A percentile compares a stretch with the other conserved stretches of the same genome.
Evolutionary conservation across 2,113 vertebrate species (phyloP).

Genomic region (Callorhinus ursinus): DNA sequence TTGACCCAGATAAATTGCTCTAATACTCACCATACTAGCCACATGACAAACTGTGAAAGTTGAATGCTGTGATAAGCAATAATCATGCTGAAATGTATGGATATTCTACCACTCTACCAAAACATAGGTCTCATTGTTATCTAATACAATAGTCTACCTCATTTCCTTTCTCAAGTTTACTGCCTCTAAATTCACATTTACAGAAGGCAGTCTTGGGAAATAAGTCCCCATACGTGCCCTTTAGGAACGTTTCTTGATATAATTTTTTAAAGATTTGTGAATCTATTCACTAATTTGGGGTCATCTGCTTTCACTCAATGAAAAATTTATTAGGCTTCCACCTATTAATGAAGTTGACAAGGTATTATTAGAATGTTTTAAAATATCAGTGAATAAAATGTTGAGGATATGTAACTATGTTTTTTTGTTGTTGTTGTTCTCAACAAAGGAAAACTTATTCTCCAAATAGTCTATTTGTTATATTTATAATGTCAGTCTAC

Average conservation of each 20-base stretch:
- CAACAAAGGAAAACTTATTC: neutral
- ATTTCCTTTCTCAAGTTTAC: neutral
- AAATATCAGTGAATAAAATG: neutral
- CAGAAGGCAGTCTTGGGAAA: neutral
- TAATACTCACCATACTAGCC: neutral
- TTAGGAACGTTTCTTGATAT: neutral
- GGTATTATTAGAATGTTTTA: neutral
- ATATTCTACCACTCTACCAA: neutral
- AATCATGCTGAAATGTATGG: neutral
- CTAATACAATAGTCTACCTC: neutral
- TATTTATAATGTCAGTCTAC: neutral
- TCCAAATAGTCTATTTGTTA: neutral
- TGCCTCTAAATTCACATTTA: neutral
- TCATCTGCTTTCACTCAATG: neutral
- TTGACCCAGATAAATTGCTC: conserved; percentile 60
- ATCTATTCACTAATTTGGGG: neutral
- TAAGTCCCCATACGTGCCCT: neutral
- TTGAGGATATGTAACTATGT: neutral
- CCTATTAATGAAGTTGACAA: neutral
- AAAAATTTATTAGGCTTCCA: neutral
- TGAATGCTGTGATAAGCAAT: neutral
- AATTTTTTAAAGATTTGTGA: neutral
- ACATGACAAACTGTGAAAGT: neutral
- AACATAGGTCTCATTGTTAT: neutral
- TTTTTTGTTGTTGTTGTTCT: neutral